Evolutionary conservation across 1,140 invertebrate genomes (phyloP), one percentile per base, ranked within the genome.

Genomic region (Schlechtendalia chinensis): DNA sequence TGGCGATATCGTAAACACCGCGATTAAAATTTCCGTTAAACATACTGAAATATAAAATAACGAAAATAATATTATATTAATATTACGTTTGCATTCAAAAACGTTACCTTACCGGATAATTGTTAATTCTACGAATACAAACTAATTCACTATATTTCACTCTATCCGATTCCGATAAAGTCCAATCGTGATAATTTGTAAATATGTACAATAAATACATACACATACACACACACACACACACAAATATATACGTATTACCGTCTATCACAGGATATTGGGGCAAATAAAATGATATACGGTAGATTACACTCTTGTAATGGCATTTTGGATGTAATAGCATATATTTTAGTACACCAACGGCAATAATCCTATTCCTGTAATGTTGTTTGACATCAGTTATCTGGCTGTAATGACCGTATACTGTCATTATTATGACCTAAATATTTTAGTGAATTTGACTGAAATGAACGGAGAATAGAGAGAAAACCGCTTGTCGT

Each of bases 371-470:
- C 45, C 45, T 22, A 5, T 69, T 69, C 45, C 67, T 69, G 67
- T 69, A 69, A 69, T 69, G 22, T 69, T 69, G 67, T 69, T 50
- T 47, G 45, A 69, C 67, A 69, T 69, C 67, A 69, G 67, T 69
- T 47, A 17, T 39, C 16, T 22, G 45, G 45, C 5, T 69, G 24
- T 69, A 69, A 69, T 69, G 67, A 69, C 67, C 39, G 45, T 59
- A 12, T 27, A 50, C 65, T 32, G 32, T n/a, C 29, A n/a, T 45
- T 24, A 45, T 67, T 67, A 67, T 67, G 32, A 67, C 65, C 32
- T 67, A 45, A 47, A 67, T 67, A 47, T 47, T 22, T n/a, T 56
- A 19, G 54, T n/a, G 10, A 56, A 56, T n/a, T 56, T n/a, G 32
- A 22, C 54, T 6, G 54, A 5, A 50, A 11, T 50, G 47, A n/a